Base-by-base conservation (phyloP, 2,797 vertebrate species). In the Rostrhamus sociabilis region DNA sequence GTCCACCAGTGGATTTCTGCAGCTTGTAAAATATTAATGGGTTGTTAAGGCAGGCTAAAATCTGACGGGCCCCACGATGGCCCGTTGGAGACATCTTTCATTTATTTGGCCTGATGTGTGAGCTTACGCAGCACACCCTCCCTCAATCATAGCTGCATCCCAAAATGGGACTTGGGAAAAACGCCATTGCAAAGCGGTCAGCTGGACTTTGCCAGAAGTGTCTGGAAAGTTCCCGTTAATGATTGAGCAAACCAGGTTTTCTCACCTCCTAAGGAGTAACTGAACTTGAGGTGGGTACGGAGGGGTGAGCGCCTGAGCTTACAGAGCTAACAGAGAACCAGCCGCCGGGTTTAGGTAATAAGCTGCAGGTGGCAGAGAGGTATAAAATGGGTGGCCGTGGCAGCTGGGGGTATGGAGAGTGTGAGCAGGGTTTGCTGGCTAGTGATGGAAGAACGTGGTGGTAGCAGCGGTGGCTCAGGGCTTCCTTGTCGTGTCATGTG, bases 401-500 rank as follows among this genome's bases (percentile, higher is more conserved):
- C 42, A 68, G 27, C 10, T 59, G n/a, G 22, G 22, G 38, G 5
- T 0, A 10, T 7, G 2, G 43, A 1, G 21, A 5, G 11, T 4
- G 8, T 5, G 17, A 5, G 52, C 0, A 8, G 52, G 19, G 15
- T 26, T 16, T 72, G 32, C 3, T 66, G 42, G 4, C 22, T 12
- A 3, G 38, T 8, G 9, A 9, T 26, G 17, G 2, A 6, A 3
- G 34, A 16, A 7, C 29, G 42, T 19, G 16, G 5, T 9, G 7
- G 11, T 6, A 60, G 31, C 7, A 60, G 31, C 7, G 19, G 32
- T 9, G 22, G 40, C 14, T 64, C 3, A 2, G 60, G 6, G 52
- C 2, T 42, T 38, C 8, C 11, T 66, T 5, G 10, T 11, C 1
- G 2, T 0, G 0, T 2, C 5, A 6, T 1, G 5, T 52, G 59